Evolutionary conservation across 2,888 invertebrate genomes (phyloP), one percentile per base, ranked within the genome.

Genomic region (Drosophila helvetica): DNA sequence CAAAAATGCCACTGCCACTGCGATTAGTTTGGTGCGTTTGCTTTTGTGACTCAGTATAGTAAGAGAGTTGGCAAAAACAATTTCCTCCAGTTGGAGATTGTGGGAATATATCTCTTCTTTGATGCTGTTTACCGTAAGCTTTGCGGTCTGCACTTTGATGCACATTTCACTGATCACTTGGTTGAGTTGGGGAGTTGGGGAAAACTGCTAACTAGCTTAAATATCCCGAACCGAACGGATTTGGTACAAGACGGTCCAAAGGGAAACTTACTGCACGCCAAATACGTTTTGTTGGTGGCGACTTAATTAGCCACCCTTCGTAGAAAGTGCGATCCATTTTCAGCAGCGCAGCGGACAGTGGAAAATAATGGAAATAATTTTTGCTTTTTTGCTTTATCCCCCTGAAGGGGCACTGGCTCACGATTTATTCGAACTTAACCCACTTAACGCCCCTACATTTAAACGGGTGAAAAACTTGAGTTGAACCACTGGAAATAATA

Each of bases 301-400:
- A 98, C 93, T 98, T 98, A 72, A 96, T 97, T 88, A 98, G 94
- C 98, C 98, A 98, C 76, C 98, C 98, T 93, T 97, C 96, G 91
- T 96, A 95, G 69, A 84, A 84, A 76, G 85, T 85, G 73, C 83
- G 80, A 78, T 84, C 83, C 83, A 85, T 84, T 64, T 79, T 97
- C 45, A 17, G 25, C 15, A 53, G 38, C 9, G 47, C 19, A 19
- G 27, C 12, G 43, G 18, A 38, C 15, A n/a, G 38, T 38, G 38
- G n/a, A 38, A 38, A 38, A 38, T n/a, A 38, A 33, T 12, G 2
- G 2, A 66, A 68, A 61, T 77, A 96, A 94, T 92, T 96, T 96
- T 91, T 94, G 93, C 77, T 93, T 93, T 84, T 92, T 93, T 27
- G 27, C 8, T 27, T 93, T 50, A 27, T 56, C 9, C 33, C 19